Evolutionary conservation across 1,140 invertebrate genomes (phyloP), one percentile per base, ranked within the genome.

Genomic region (Sinella curviseta): DNA sequence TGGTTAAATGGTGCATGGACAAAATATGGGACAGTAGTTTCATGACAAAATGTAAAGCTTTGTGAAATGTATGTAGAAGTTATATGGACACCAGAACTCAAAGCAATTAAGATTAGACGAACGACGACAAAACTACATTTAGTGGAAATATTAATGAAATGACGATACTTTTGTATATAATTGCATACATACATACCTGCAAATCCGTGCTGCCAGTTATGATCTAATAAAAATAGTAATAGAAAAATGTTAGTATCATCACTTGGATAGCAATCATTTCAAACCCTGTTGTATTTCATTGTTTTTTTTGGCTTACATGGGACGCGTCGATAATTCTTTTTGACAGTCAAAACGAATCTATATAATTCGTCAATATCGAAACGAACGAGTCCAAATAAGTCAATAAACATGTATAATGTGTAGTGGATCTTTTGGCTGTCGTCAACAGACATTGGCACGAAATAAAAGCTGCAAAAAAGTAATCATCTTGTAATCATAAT

Each of bases 191-290:
- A 31, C 30, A 31, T 31, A 70, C 65, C 65, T 70, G 92, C 91
- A 89, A 94, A 95, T 0, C 93, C 94, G 85, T 95, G 94, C 24
- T 91, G 91, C 91, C 94, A 95, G 86, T 95, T 95, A 86, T 95
- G 94, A 85, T 95, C 34, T 75, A 60, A 60, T 60, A 60, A 60
- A 60, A 24, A 12, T 60, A 4, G 24, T n/a, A 60, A 48, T 4
- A 48, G 17, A 48, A 48, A 48, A 48, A n/a, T n/a, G n/a, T n/a
- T n/a, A n/a, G n/a, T n/a, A n/a, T n/a, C n/a, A n/a, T n/a, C 48
- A 16, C 48, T 54, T 14, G 48, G 14, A 14, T 16, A 54, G 14
- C 14, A n/a, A 48, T 48, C 39, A 48, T 48, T 48, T 48, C 8
- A 54, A 16, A 54, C 14, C 14, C n/a, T 16, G 48, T 54, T 54